Percentiles rank a stretch among this genome's conserved stretches.
Conservation (phyloP, 2,797 vertebrate genomes). For the Coilia nasus region DNA sequence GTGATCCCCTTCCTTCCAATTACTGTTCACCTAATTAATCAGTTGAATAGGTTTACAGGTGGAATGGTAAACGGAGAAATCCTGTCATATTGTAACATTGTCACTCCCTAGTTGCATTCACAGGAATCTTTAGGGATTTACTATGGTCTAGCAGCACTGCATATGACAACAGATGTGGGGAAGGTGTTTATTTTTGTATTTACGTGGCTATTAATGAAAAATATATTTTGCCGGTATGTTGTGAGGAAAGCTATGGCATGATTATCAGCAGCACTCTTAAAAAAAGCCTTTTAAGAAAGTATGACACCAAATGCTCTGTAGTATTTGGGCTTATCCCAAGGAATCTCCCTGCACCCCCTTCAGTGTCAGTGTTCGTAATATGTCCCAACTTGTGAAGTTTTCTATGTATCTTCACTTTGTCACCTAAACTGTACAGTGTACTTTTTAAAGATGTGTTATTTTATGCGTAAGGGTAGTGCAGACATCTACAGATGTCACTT, state of each 20-base stretch:
- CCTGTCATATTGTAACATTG: not conserved
- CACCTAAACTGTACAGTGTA: not conserved
- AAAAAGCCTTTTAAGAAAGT: not conserved
- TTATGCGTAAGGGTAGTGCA: not conserved
- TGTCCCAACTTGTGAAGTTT: not conserved
- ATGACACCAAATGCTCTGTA: not conserved
- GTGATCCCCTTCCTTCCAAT: no score
- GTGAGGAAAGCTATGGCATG: not conserved
- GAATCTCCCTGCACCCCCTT: not conserved
- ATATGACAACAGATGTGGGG: not conserved
- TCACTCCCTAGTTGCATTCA: no score
- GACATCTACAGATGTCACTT: not conserved
- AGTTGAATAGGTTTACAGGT: not conserved
- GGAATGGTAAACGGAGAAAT: not conserved
- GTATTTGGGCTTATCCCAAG: not conserved
- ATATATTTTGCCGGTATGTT: not conserved
- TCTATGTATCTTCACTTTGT: not conserved
- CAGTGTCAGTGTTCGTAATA: not conserved
- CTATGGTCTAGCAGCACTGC: not conserved
- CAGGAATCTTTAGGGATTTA: not conserved
- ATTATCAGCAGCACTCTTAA: not conserved
- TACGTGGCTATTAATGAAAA: not conserved
- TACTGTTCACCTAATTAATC: not conserved
- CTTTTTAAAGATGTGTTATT: not conserved
- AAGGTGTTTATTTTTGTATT: not conserved